Evolutionary conservation across 2,797 vertebrate genomes (phyloP).

Genomic region (Chaunax sp.): DNA sequence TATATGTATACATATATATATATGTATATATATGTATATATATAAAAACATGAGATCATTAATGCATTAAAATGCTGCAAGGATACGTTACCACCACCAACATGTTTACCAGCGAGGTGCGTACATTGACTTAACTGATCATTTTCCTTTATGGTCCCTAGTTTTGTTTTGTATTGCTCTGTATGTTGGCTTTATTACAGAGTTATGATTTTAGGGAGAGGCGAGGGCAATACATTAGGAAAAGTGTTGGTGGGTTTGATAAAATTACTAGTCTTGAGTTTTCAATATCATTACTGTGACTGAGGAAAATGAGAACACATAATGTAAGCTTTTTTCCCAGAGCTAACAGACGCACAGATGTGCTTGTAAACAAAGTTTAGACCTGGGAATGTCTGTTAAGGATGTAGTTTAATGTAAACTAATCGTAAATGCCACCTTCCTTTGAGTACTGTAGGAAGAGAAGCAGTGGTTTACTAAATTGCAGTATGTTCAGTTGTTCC

Average conservation of each 20-base stretch:
- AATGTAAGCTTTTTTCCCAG: constrained; percentile 53
- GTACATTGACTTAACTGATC: constrained; percentile 69
- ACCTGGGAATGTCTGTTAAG: constrained; percentile 50
- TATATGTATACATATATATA: constrained; percentile 80
- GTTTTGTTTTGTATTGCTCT: constrained; percentile 69
- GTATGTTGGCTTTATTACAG: constrained; percentile 61
- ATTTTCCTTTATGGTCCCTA: constrained; percentile 61
- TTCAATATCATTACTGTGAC: constrained; percentile 55
- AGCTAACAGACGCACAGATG: constrained; percentile 53
- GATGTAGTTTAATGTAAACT: constrained; percentile 63
- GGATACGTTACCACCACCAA: constrained; percentile 75
- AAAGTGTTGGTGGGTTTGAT: constrained; percentile 33
- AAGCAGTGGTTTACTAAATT: constrained; percentile 58
- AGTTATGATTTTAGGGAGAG: constrained; percentile 46
- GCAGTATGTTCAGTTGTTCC: constrained; percentile 53
- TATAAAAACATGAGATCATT: constrained; percentile 66
- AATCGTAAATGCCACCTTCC: constrained; percentile 65
- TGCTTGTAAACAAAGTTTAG: constrained; percentile 58
- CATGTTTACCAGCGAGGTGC: constrained; percentile 79
- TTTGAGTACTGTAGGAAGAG: constrained; percentile 60
- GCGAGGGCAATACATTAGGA: constrained; percentile 36
- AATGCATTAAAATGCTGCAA: constrained; percentile 66
- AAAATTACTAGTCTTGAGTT: constrained; percentile 45
- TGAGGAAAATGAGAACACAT: constrained; percentile 52
- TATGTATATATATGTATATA: too few relatives aligned